Base-by-base conservation (phyloP, 2,113 vertebrate species). In the Alethe diademata region DNA sequence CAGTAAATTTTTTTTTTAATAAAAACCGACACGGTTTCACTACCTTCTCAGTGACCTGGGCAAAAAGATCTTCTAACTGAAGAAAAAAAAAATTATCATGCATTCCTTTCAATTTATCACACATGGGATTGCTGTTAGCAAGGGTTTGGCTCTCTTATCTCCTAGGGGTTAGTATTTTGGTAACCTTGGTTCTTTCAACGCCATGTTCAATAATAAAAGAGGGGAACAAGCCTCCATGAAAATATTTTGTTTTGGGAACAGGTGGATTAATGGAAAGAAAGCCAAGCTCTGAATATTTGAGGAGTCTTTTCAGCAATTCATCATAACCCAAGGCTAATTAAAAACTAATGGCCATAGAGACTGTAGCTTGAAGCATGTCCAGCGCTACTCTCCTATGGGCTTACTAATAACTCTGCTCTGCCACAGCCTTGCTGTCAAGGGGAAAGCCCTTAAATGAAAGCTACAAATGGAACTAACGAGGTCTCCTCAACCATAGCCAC, bases 311-410 rank as follows among this genome's bases (percentile, higher is more conserved):
- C 51, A 90, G 67, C 67, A 80, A 67, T 45, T 96, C 56, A 81
- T 51, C 28, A 50, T 67, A 92, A 90, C 40, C 69, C 69, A 65
- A 71, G 75, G 67, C 86, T 94, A 94, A 95, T 96, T 67, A 94
- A 90, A 92, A 83, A 38, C 85, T 69, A 86, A 81, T 5, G 85
- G 69, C 64, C 69, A n/a, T 1, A 64, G 56, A 64, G 56, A 62
- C 22, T 47, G 67, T 8, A 57, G 65, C 88, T 88, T 74, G 82
- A 88, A 84, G 56, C 51, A 58, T 4, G 25, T 51, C 78, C 16
- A 20, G 36, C 8, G 6, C 6, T 35, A 60, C 26, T 50, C 72
- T 88, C 75, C 75, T 28, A 51, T 26, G 88, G 60, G 86, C 57
- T 86, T 40, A 33, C 79, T 81, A 90, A 56, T 60, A 80, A n/a